Conservation (phyloP, 1,140 invertebrate genomes). For the Diprion similis region DNA sequence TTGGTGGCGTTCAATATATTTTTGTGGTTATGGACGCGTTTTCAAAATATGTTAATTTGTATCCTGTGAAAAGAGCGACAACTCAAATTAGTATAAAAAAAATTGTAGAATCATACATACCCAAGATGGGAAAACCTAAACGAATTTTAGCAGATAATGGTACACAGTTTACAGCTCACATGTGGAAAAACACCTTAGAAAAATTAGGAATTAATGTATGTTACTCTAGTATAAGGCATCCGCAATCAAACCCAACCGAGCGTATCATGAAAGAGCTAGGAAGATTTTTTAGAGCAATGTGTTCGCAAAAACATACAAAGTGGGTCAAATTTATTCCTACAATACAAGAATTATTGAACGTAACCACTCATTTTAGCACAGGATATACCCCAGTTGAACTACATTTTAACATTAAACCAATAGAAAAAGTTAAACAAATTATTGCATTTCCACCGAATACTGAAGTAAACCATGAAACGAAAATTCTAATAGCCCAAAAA, state of each 20-base stretch:
- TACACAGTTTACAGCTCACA: constrained; percentile 26
- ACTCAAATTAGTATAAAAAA: constrained; percentile 20
- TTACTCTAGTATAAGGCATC: constrained; percentile 22
- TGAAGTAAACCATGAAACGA: background rate
- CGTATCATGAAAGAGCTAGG: constrained; percentile 26
- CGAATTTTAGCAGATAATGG: constrained; percentile 26
- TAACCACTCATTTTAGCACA: constrained; percentile 25
- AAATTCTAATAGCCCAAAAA: background rate
- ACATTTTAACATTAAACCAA: constrained; percentile 28
- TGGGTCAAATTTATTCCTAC: constrained; percentile 21
- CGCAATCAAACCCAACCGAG: constrained; percentile 28
- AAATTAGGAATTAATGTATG: constrained; percentile 17
- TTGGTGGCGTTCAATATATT: no score
- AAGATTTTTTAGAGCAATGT: constrained; percentile 25
- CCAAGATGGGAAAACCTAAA: constrained; percentile 19
- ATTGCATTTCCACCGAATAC: constrained; percentile 9
- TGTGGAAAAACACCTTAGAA: constrained; percentile 23
- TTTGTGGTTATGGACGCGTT: constrained; percentile 32
- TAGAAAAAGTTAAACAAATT: background rate
- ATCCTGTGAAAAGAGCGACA: constrained; percentile 24
- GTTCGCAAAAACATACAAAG: constrained; percentile 15
- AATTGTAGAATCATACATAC: constrained; percentile 24
- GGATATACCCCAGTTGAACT: constrained; percentile 27
- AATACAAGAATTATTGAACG: constrained; percentile 19
- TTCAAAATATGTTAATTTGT: constrained; percentile 29